A percentile compares a stretch with the other conserved stretches of the same genome.
Conservation (phyloP, 2,113 vertebrate genomes). For the Monopterus albus region DNA sequence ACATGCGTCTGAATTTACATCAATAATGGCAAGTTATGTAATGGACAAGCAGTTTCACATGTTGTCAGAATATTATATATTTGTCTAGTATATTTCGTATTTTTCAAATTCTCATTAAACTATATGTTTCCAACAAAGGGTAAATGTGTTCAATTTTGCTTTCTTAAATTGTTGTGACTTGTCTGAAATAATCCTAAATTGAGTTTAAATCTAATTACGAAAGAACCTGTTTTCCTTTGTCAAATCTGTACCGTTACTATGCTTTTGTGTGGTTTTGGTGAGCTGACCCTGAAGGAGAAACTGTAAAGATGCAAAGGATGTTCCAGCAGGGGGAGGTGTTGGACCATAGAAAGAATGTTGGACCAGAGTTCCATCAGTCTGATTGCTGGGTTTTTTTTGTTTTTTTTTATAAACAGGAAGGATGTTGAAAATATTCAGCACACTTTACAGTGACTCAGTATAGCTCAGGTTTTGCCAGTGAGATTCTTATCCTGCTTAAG, state of each 20-base stretch:
- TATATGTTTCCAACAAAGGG: constrained; percentile 45
- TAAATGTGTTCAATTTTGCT: not conserved
- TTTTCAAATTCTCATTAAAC: constrained; percentile 72
- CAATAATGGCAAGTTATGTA: constrained; percentile 4
- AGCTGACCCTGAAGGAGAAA: not conserved
- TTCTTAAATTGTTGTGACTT: not conserved
- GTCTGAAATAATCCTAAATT: too few species aligned
- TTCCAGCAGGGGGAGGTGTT: constrained; percentile 51
- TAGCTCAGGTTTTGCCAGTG: not conserved
- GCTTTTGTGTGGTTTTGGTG: not conserved
- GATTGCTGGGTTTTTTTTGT: too few species aligned
- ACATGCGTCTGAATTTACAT: constrained; percentile 34
- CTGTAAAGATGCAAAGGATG: not conserved
- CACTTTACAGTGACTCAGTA: not conserved
- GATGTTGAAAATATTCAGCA: not conserved
- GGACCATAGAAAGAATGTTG: not conserved
- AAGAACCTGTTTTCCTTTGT: not conserved
- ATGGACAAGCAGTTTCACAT: constrained; percentile 26
- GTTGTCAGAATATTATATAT: constrained; percentile 43
- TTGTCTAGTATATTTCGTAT: constrained; percentile 65
- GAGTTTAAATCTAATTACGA: not conserved
- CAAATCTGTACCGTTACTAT: not conserved
- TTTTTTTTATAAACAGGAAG: too few species aligned
- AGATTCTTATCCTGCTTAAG: not conserved
- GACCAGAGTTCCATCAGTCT: not conserved